These are phyloP conservation scores for Orussus abietinus DNA, from an alignment of 1,140 invertebrate species.

Conservation along the genomic window DNA sequence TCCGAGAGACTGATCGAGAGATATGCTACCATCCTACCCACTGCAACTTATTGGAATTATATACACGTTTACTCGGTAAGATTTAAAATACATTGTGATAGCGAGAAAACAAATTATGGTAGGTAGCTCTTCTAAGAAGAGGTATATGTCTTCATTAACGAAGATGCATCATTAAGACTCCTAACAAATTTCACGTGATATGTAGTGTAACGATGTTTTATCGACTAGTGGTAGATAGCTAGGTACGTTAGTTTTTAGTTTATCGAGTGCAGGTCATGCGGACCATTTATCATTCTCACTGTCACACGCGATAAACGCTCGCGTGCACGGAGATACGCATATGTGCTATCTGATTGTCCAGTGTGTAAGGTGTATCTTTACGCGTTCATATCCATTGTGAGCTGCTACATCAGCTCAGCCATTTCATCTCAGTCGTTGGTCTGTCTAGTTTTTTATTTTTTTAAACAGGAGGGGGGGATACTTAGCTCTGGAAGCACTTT, in stretches of 20 bases:
- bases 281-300: slow-evolving; percentile 9
- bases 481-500: too few relatives aligned
- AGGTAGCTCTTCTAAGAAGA: slow-evolving; percentile 37
- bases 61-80: slow-evolving; percentile 23
- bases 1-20: too few relatives aligned
- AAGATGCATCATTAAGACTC: slow-evolving; percentile 45
- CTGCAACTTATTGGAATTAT: too few relatives aligned
- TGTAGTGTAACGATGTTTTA: slow-evolving; percentile 33
- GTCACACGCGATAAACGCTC: background rate
- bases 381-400: too few relatives aligned
- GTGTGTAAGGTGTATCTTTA: too few relatives aligned
- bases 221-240: slow-evolving; percentile 28
- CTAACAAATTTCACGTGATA: slow-evolving; percentile 45
- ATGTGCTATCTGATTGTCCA: too few relatives aligned
- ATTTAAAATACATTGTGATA: slow-evolving; percentile 39
- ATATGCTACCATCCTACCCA: too few relatives aligned
- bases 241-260: slow-evolving; percentile 26
- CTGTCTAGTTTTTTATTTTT: too few relatives aligned
- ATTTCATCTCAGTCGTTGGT: too few relatives aligned
- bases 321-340: too few relatives aligned
- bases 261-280: slow-evolving; percentile 21
- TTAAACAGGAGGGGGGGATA: too few relatives aligned
- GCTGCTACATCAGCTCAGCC: too few relatives aligned
- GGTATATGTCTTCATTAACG: slow-evolving; percentile 35
- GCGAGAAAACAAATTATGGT: slow-evolving; percentile 34